phyloP scores from a whole-genome alignment of 1,140 invertebrate species.

The Rhopalosiphum padi region DNA sequence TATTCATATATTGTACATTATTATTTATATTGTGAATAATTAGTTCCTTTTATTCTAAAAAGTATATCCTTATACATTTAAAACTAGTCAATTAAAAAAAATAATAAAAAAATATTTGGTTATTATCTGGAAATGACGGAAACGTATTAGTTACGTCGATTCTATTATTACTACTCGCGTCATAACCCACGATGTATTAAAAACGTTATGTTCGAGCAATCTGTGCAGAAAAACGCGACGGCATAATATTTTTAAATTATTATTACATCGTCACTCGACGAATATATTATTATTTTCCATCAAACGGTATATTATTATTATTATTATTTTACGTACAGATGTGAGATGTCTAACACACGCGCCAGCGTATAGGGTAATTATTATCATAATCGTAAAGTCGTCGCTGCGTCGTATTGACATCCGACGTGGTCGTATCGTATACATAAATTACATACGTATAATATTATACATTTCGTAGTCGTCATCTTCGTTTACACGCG shows the following conservation, averaged over 20 bases:
- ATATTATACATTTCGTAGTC: neutral
- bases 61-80: neutral
- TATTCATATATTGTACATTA: neutral
- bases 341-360: neutral
- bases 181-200: neutral
- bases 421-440: neutral
- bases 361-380: neutral
- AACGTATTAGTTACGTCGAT: neutral
- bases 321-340: neutral
- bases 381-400: neutral
- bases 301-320: conserved; percentile 4
- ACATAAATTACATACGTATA: neutral
- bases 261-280: neutral
- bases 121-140: neutral
- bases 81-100: neutral
- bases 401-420: neutral
- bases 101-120: neutral
- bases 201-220: neutral
- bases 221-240: neutral
- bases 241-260: neutral
- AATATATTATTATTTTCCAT: neutral
- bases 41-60: neutral
- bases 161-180: neutral
- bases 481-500: neutral
- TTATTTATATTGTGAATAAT: neutral